Evolutionary conservation across 2,797 vertebrate species (phyloP), one percentile per base, ranked within the genome.

Genomic region (Muscicapa striata): DNA sequence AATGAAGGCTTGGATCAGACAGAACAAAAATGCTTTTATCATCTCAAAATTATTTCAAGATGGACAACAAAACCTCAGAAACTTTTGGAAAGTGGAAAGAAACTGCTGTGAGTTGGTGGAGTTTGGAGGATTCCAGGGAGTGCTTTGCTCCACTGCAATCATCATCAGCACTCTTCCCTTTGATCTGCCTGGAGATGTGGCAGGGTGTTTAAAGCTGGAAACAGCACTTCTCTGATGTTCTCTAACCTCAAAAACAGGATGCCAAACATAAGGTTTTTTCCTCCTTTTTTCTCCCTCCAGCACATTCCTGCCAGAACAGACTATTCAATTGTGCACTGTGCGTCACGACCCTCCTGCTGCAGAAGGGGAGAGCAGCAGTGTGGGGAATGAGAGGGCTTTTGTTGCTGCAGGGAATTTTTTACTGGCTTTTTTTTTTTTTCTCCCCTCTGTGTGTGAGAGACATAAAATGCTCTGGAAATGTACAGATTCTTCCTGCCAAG

Each of bases 371-470:
- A 85, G 86, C 21, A 23, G 49, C 12, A 41, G 69, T 34, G n/a
- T 76, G 46, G 77, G 93, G 29, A 85, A 22, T 48, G 45, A 82
- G 92, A 88, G 49, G 83, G 16, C 40, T 87, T 95, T 76, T 93
- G 70, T 95, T 94, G 84, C 78, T 90, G 92, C 81, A 92, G 89
- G 86, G 95, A 96, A 63, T 83, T 87, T 95, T 96, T 96, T 92
- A 93, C 80, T 92, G 30, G 45, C 59, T 93, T 93, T 93, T 84
- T 75, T 41, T 52, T 52, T 93, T 80, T 73, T 32, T 5, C 8
- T 34, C 34, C 34, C 30, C 54, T 75, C 26, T 90, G 46, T 92
- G 55, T 90, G 62, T 10, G 64, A 86, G 74, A 95, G 74, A 95
- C 77, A 45, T 66, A 78, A 84, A 91, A 66, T 73, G 41, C 83